phyloP scores from a whole-genome alignment of 2,797 vertebrate species.

The Lepus townsendii region DNA sequence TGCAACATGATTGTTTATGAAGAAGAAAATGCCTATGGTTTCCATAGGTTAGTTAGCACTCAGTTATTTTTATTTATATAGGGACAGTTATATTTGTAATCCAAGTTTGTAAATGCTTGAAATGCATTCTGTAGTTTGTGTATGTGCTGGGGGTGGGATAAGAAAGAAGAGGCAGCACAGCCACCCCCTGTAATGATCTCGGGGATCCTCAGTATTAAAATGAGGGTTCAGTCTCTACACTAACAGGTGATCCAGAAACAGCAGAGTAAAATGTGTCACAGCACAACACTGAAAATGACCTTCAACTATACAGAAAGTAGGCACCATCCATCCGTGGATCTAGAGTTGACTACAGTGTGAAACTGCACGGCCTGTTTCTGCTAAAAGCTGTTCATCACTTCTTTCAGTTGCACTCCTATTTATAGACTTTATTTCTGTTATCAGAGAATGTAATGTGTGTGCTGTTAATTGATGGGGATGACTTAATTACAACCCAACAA shows the following conservation, averaged over 20 bases:
- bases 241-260: slow-evolving; percentile 17
- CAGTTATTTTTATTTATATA: not conserved
- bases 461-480: not conserved
- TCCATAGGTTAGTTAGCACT: slow-evolving; percentile 13
- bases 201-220: slow-evolving; percentile 19
- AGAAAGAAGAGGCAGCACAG: not conserved
- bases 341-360: not conserved
- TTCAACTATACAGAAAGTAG: not conserved
- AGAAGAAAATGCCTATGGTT: slow-evolving; percentile 41
- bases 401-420: slow-evolving; percentile 23
- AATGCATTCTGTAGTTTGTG: not conserved
- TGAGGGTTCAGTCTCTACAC: not conserved
- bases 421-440: slow-evolving; percentile 61
- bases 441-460: slow-evolving; percentile 35
- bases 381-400: slow-evolving; percentile 39
- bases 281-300: not conserved
- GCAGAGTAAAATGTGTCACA: not conserved
- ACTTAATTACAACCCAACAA: slow-evolving; percentile 61
- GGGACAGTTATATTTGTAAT: not conserved
- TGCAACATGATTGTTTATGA: slow-evolving; percentile 59
- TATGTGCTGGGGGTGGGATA: not conserved
- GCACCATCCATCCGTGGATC: not conserved
- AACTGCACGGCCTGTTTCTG: not conserved
- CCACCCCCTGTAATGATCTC: not conserved
- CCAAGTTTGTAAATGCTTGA: not conserved